These are phyloP conservation scores for Lophotriccus pileatus DNA, from an alignment of 2,797 vertebrate species.

Conservation along the genomic window DNA sequence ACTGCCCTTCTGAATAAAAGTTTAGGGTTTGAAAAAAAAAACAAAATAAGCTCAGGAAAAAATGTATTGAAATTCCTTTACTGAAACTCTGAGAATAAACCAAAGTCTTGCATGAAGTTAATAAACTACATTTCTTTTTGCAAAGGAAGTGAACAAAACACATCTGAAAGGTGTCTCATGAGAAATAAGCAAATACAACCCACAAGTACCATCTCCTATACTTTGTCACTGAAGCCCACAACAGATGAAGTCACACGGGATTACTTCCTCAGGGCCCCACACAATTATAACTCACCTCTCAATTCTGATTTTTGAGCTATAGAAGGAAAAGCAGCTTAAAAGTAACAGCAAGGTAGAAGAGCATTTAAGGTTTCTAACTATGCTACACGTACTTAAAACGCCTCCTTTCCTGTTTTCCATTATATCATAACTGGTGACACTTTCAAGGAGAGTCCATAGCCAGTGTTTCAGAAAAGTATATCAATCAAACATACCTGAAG, in stretches of 20 bases:
- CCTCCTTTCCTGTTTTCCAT: neutral
- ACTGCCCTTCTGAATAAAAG: neutral
- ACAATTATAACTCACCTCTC: neutral
- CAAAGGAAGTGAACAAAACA: neutral
- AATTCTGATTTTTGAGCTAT: neutral
- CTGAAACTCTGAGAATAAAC: neutral
- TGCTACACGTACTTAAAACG: neutral
- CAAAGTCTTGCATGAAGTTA: neutral
- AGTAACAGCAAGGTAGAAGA: neutral
- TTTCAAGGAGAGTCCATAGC: neutral
- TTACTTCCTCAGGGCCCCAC: neutral
- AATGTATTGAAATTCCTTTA: neutral
- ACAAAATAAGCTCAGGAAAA: neutral
- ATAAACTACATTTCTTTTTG: neutral
- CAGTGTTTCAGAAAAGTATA: neutral
- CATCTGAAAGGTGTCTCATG: neutral
- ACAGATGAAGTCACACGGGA: neutral
- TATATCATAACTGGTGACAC: neutral
- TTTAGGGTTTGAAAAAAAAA: neutral
- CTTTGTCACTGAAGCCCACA: neutral
- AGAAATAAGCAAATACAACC: neutral
- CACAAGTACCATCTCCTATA: neutral
- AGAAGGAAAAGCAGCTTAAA: neutral
- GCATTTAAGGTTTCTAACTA: neutral
- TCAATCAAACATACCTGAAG: neutral